These are phyloP conservation scores for Amphiduros pacificus DNA, from an alignment of 2,888 invertebrate genomes.

Conservation along the genomic window DNA sequence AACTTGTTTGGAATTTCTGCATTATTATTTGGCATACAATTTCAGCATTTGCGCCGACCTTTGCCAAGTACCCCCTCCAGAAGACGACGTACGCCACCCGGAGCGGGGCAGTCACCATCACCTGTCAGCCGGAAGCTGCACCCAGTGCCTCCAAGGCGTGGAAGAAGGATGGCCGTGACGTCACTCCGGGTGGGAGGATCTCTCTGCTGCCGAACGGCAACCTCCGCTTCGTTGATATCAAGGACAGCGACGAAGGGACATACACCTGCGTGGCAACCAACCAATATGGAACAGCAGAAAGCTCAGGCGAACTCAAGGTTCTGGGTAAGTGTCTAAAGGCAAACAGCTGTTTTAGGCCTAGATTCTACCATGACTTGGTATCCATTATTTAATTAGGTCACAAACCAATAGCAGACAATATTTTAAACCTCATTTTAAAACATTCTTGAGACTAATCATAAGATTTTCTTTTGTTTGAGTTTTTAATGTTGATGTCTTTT, in stretches of 20 bases:
- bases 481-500: too few relatives aligned
- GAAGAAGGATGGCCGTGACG: slow-evolving; percentile 32
- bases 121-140: slow-evolving; percentile 91
- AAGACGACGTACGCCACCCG: slow-evolving; percentile 89
- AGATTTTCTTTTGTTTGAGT: too few relatives aligned
- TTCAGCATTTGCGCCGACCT: slow-evolving; percentile 74
- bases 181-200: slow-evolving; percentile 21
- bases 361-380: too few relatives aligned
- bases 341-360: too few relatives aligned
- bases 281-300: slow-evolving; percentile 35
- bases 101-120: slow-evolving; percentile 86
- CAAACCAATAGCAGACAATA: too few relatives aligned
- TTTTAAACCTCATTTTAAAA: too few relatives aligned
- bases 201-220: slow-evolving; percentile 58
- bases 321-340: slow-evolving; percentile 35
- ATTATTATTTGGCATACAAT: too few relatives aligned
- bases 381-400: too few relatives aligned
- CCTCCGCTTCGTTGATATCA: slow-evolving; percentile 73
- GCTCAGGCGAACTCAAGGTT: slow-evolving; percentile 38
- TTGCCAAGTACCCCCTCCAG: slow-evolving; percentile 85
- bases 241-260: slow-evolving; percentile 79
- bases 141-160: slow-evolving; percentile 64
- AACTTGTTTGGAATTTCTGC: too few relatives aligned
- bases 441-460: too few relatives aligned
- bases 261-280: slow-evolving; percentile 76